Evolutionary conservation across 2,888 invertebrate species (phyloP), one percentile per base, ranked within the genome.

Genomic region (Euspilapteryx auroguttella): DNA sequence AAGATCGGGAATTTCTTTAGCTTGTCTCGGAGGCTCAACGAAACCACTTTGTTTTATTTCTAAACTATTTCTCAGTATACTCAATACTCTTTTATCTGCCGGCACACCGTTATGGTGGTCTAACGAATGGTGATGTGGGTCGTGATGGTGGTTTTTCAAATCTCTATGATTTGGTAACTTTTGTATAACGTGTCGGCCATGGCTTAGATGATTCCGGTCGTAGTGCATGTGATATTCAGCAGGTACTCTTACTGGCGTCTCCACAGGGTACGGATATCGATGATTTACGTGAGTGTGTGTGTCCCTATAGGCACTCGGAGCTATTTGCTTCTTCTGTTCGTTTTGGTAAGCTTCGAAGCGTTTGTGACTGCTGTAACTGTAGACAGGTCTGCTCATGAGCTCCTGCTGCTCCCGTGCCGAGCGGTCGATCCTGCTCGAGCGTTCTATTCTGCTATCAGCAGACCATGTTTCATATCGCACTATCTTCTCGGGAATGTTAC

Each of bases 71-170:
- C 87, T 71, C 29, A 88, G 56, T 44, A 87, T 79, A 45, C 82
- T 85, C 34, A 87, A 59, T n/a, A 87, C 85, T 35, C 81, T 75
- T 49, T 86, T 85, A 47, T 86, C 82, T n/a, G 82, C 83, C 20
- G 82, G 82, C 14, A 73, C 57, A 23, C 69, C 65, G 34, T 49
- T 59, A 25, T 58, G 52, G 21, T 51, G 36, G 30, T 64, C 63
- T 35, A 52, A 37, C 40, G 61, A 49, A 44, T 64, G 61, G 26
- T 53, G 33, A 38, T 59, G 55, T 29, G 63, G 61, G 25, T 54
- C 32, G 38, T 59, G 54, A 29, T 34, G 24, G 24, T 29, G 28
- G 4, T 28, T 12, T 14, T 30, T 24, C 36, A 48, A 33, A 37
- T 65, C 69, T 54, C 57, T 59, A 41, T 62, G 68, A 41, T 44